Evolutionary conservation across 2,888 invertebrate species (phyloP).

Genomic region (Tribolium freemani): DNA sequence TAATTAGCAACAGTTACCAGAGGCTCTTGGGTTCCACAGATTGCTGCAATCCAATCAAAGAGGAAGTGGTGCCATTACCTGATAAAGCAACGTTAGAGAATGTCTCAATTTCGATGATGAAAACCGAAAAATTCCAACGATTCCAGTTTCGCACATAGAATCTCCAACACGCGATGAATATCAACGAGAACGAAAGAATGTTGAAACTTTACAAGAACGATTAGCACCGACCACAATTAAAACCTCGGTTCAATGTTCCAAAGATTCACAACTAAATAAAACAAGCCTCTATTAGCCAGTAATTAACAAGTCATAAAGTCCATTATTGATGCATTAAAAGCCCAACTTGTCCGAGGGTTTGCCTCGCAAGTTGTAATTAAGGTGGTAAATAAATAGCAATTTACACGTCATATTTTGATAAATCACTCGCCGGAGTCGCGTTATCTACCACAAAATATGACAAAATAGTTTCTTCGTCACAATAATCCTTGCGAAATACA

Average conservation of each 20-base stretch:
- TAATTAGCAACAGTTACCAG: constrained; percentile 6
- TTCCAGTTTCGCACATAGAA: constrained; percentile 15
- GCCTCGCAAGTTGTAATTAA: constrained; percentile 12
- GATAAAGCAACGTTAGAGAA: background rate
- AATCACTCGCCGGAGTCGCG: constrained; percentile 5
- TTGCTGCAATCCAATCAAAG: background rate
- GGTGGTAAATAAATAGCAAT: constrained; percentile 20
- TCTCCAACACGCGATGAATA: constrained; percentile 27
- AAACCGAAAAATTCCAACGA: constrained; percentile 9
- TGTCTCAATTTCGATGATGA: constrained; percentile 16
- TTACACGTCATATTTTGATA: constrained; percentile 23
- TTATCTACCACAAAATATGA: constrained; percentile 7
- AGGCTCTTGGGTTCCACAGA: background rate
- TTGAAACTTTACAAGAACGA: constrained; percentile 18
- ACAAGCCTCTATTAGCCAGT: constrained; percentile 13
- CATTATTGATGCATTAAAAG: constrained; percentile 20
- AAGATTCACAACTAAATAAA: background rate
- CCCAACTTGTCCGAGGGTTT: background rate
- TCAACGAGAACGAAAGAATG: constrained; percentile 20
- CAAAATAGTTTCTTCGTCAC: background rate
- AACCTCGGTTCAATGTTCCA: constrained; percentile 24
- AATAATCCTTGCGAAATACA: constrained; percentile 9
- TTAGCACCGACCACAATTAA: constrained; percentile 9
- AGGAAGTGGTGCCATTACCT: background rate
- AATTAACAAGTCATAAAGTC: constrained; percentile 18